phyloP scores from a whole-genome alignment of 2,113 vertebrate genomes.

The Gallinago paraguaiae region DNA sequence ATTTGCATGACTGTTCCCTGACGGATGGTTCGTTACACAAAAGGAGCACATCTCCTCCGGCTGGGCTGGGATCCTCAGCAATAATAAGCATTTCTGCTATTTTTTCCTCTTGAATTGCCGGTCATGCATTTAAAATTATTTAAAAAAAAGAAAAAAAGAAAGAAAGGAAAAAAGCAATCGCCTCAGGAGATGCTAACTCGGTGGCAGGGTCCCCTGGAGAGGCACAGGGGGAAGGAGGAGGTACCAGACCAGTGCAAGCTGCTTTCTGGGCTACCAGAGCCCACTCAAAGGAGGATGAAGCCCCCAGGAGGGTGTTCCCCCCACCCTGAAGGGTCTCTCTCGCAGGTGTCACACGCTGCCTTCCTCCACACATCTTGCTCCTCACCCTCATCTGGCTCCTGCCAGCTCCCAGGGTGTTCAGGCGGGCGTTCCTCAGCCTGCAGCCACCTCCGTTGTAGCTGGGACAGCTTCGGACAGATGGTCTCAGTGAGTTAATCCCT shows the following conservation, averaged over 20 bases:
- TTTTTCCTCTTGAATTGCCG: neutral
- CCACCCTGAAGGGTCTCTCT: neutral
- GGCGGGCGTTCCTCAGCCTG: neutral
- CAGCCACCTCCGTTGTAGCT: neutral
- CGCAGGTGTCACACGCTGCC: fast-evolving
- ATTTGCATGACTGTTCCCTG: constrained; percentile 11
- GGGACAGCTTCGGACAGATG: neutral
- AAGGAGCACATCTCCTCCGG: neutral
- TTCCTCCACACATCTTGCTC: neutral
- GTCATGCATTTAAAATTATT: neutral
- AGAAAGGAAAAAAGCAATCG: neutral
- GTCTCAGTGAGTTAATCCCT: neutral
- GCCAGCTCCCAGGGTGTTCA: neutral
- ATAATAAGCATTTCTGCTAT: neutral
- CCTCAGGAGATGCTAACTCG: neutral
- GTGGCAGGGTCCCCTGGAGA: neutral
- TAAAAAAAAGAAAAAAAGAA: neutral
- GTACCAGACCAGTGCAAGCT: neutral
- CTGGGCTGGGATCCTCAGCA: neutral
- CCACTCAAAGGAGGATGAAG: neutral
- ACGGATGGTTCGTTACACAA: neutral
- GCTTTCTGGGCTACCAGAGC: neutral
- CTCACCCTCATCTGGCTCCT: neutral
- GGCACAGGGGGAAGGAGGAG: neutral
- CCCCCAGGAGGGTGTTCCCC: neutral